Base-by-base conservation (phyloP, 2,888 invertebrate genomes). In the Megalurothrips usitatus region DNA sequence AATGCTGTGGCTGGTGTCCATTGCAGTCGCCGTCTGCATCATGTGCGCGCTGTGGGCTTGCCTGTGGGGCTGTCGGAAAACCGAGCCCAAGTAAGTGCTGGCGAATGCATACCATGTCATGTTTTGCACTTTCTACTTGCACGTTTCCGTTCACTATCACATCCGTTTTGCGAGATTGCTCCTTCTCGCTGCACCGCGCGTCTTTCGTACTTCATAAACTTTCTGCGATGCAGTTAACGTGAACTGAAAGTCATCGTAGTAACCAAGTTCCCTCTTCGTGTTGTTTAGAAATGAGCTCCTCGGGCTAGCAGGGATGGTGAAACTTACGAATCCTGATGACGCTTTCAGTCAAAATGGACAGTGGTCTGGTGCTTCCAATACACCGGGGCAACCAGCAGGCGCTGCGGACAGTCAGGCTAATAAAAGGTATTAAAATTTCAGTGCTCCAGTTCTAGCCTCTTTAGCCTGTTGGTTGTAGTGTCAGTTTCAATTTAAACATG, bases 21-120 rank as follows among this genome's bases (percentile, higher is more conserved):
- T 82, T 28, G 83, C 83, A 79, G 83, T 82, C 28, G 81, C 82
- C 43, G 81, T 86, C 85, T 89, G 87, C 85, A 87, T 90, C 79
- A 87, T 90, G 81, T 89, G 89, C 82, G 88, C 90, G 85, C 88
- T 93, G 83, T 90, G 91, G 83, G 90, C 91, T 84, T 94, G 94
- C 87, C 91, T 94, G 84, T 94, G 94, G 86, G 91, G 92, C 86
- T 94, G 94, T 87, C 91, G 92, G 85, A 92, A 92, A 85, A 92
- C 91, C 85, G 90, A 92, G 85, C 93, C 92, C 86, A 94, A 94
- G 94, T 94, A 89, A 91, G 84, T 83, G 23, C 63, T 28, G 34
- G 34, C 3, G 3, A 43, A 43, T 43, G 34, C 34, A 2, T 79
- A 28, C 28, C 48, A 12, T 52, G 47, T 81, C 47, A 79, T 52